Evolutionary conservation across 2,888 invertebrate species (phyloP).

Genomic region (Coenonympha glycerion): DNA sequence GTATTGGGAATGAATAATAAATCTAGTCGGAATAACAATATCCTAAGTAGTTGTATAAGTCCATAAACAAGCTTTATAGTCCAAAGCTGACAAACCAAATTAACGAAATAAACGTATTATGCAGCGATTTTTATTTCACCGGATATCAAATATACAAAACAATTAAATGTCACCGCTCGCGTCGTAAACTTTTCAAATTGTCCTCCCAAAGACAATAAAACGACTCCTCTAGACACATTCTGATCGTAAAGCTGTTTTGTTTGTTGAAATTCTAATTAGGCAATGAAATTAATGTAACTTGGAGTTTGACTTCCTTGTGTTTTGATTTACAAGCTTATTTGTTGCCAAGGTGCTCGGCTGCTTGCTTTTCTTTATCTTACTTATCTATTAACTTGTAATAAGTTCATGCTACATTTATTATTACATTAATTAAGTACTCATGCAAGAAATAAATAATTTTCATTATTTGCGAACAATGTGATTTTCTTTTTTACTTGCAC

Average conservation of each 20-base stretch:
- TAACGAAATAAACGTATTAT: slow-evolving; percentile 8
- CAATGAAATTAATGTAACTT: slow-evolving; percentile 22
- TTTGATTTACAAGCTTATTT: slow-evolving; percentile 3
- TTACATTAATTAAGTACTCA: no score
- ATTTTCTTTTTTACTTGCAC: no score
- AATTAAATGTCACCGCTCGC: slow-evolving; percentile 13
- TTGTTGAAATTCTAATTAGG: slow-evolving; percentile 27
- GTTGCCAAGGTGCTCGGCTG: not conserved
- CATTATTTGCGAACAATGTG: no score
- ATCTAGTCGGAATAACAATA: not conserved
- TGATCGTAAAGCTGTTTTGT: slow-evolving; percentile 12
- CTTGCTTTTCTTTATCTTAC: not conserved
- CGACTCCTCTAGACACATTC: slow-evolving; percentile 11
- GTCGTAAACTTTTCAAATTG: slow-evolving; percentile 15
- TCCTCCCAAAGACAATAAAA: slow-evolving; percentile 11
- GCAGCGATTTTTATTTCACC: slow-evolving; percentile 7
- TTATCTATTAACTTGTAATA: not conserved
- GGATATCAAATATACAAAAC: slow-evolving; percentile 16
- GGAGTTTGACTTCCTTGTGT: slow-evolving; percentile 6
- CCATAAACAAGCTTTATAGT: slow-evolving; percentile 3
- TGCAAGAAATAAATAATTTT: no score
- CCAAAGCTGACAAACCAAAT: slow-evolving; percentile 4
- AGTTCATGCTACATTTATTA: not conserved
- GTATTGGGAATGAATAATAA: no score
- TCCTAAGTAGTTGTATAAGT: not conserved